phyloP scores from a whole-genome alignment of 2,797 vertebrate genomes.

The Darevskia mixta region DNA sequence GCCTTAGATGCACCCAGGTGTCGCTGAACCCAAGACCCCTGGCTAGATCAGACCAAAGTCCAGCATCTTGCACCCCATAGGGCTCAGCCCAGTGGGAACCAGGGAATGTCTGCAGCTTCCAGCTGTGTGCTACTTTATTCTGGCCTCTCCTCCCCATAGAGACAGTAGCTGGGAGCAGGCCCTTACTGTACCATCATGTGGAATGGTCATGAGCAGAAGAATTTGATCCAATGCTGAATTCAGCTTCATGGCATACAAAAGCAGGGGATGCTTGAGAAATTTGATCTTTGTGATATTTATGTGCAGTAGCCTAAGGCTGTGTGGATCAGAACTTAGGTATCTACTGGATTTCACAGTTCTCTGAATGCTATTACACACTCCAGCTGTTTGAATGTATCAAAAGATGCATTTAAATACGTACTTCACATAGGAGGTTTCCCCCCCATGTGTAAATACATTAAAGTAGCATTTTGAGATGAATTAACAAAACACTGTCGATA shows the following conservation, averaged over 20 bases:
- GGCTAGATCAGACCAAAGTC: too few species aligned
- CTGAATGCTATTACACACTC: not conserved
- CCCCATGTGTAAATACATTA: too few species aligned
- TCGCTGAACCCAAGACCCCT: too few species aligned
- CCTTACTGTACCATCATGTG: not conserved
- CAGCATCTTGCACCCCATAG: too few species aligned
- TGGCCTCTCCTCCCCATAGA: not conserved
- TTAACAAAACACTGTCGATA: not conserved
- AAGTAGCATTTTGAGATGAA: not conserved
- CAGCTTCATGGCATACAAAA: not conserved
- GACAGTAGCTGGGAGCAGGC: not conserved
- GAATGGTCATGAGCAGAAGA: not conserved
- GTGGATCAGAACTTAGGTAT: not conserved
- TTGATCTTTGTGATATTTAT: not conserved
- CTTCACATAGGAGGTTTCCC: too few species aligned
- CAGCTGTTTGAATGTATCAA: not conserved
- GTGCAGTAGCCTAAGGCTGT: not conserved
- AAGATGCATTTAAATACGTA: not conserved
- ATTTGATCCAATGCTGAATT: not conserved
- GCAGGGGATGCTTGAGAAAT: not conserved
- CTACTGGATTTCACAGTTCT: not conserved
- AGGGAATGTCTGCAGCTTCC: not conserved
- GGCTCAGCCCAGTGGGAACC: not conserved
- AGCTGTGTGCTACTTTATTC: not conserved
- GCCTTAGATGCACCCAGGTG: too few species aligned